A percentile compares a stretch with the other conserved stretches of the same genome.
phyloP scores from a whole-genome alignment of 2,888 invertebrate genomes.

The Cephus spinipes region DNA sequence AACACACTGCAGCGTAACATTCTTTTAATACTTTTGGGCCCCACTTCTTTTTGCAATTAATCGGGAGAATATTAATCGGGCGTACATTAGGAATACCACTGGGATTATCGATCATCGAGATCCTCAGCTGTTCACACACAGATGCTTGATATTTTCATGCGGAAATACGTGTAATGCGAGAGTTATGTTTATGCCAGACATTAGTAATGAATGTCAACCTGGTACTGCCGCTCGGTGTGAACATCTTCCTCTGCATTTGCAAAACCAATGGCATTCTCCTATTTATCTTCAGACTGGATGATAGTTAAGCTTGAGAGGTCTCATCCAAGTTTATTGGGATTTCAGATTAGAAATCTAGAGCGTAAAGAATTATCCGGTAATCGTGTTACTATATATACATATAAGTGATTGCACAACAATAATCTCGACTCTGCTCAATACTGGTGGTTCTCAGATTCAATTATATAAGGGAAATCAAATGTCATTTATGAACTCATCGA shows the following conservation, averaged over 20 bases:
- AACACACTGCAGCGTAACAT: not conserved
- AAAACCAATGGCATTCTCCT: not conserved
- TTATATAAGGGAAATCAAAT: constrained; percentile 30
- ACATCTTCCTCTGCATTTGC: not conserved
- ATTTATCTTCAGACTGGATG: not conserved
- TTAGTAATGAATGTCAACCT: constrained; percentile 28
- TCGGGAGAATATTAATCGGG: not conserved
- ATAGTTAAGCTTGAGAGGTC: not conserved
- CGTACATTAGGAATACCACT: not conserved
- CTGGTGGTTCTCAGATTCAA: constrained; percentile 24
- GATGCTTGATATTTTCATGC: not conserved
- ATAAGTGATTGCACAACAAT: constrained; percentile 26
- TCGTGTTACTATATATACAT: constrained; percentile 22
- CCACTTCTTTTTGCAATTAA: not conserved
- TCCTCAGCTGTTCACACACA: not conserved
- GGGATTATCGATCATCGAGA: not conserved
- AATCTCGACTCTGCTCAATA: constrained; percentile 15
- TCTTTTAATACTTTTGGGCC: not conserved
- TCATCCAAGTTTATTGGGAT: not conserved
- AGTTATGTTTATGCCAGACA: constrained; percentile 18
- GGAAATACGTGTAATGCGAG: constrained; percentile 10
- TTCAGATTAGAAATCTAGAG: not conserved
- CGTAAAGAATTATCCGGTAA: constrained; percentile 17
- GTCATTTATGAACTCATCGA: constrained; percentile 11
- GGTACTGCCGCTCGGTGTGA: constrained; percentile 27